Evolutionary conservation across 2,797 vertebrate genomes (phyloP), one percentile per base, ranked within the genome.

Genomic region (Falco concolor): DNA sequence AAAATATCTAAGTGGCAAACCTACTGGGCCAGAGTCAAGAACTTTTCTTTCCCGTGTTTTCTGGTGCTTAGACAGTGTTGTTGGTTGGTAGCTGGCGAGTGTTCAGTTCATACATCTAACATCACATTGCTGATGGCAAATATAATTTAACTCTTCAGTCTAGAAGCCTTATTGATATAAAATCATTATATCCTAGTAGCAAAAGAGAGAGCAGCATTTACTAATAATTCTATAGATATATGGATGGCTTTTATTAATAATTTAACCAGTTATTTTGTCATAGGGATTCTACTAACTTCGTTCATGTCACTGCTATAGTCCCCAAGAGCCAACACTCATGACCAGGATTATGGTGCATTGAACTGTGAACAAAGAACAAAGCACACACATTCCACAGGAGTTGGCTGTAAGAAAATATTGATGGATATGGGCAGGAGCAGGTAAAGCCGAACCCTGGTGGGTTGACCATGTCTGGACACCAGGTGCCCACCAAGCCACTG

Each of bases 1-100:
- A 53, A 97, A 93, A 84, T 68, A 64, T 90, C 53, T 83, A 75
- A 87, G 56, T 77, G 75, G 78, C 83, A 95, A 73, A 42, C 30
- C 18, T 91, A 54, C 38, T 92, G 78, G 45, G 44, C 19, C 56
- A 69, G 56, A 90, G 21, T 91, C 49, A 65, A 91, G 50, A 87
- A 80, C 61, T 77, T 81, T 75, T 92, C 28, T 54, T 74, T 88
- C 70, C 49, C 13, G 7, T 88, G 19, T 86, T 76, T 95, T 75
- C 27, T 93, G 57, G 36, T 74, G 40, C 49, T 90, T 65, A 74
- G 60, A 49, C 69, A n/a, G 17, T 67, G 15, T 34, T 65, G n/a
- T 21, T 60, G 23, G 32, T 60, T 91, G 68, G 60, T 72, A 34
- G 30, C 56, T 75, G 11, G 28, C 54, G 69, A 64, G 25, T 76